Evolutionary conservation across 2,797 vertebrate genomes (phyloP).

Genomic region (Artibeus lituratus): DNA sequence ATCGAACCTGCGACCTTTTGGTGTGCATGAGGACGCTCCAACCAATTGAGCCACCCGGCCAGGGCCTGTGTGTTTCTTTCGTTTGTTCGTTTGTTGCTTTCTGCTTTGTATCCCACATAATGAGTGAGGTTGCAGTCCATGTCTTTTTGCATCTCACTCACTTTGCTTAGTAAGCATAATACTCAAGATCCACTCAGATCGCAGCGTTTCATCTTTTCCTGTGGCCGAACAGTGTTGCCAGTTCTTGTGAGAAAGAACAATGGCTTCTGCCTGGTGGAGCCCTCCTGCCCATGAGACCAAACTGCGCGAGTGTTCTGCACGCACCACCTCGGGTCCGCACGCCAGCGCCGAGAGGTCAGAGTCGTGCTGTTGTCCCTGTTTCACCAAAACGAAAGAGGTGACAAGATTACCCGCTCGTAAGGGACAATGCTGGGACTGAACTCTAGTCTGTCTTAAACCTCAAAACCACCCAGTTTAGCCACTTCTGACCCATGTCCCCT

Average conservation of each 20-base stretch:
- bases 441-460: not conserved
- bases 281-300: not conserved
- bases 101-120: too few species aligned
- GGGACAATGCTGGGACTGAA: not conserved
- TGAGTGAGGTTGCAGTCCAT: not conserved
- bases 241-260: not conserved
- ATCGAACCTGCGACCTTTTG: not conserved
- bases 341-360: too few species aligned
- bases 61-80: not conserved
- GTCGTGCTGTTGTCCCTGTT: fast-evolving
- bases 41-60: too few species aligned
- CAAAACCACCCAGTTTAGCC: not conserved
- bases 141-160: not conserved
- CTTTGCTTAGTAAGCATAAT: not conserved
- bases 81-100: not conserved
- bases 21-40: not conserved
- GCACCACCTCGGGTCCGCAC: not conserved
- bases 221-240: not conserved
- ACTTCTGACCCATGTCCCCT: not conserved
- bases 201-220: not conserved
- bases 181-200: not conserved
- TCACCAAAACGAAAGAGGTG: not conserved
- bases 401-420: not conserved
- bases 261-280: not conserved
- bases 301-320: not conserved